A percentile compares a stretch with the other conserved stretches of the same genome.
Conservation (phyloP, 2,888 invertebrate species). For the Gastracanthus pulcherrimus region DNA sequence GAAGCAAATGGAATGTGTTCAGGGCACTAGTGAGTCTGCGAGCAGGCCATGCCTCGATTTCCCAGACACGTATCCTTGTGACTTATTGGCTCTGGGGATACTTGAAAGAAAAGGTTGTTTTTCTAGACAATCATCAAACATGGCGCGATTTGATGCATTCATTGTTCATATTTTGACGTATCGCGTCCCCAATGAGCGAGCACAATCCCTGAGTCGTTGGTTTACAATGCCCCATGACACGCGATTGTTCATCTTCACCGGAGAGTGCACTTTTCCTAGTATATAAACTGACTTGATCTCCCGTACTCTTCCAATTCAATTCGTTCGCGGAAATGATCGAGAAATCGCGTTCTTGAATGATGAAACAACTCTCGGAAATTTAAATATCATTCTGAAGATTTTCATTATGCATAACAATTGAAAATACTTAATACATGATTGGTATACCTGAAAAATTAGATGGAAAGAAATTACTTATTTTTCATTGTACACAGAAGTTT, state of each 20-base stretch:
- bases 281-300: not conserved
- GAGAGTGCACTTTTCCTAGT: not conserved
- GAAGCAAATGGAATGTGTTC: slow-evolving; percentile 73
- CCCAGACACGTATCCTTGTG: slow-evolving; percentile 72
- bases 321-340: not conserved
- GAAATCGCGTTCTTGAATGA: slow-evolving; percentile 19
- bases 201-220: slow-evolving; percentile 18
- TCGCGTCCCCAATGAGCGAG: slow-evolving; percentile 52
- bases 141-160: slow-evolving; percentile 70
- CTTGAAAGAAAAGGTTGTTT: slow-evolving; percentile 72
- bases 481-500: not conserved
- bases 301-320: slow-evolving; percentile 1
- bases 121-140: slow-evolving; percentile 72
- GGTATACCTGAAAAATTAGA: not conserved
- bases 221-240: not conserved
- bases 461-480: slow-evolving; percentile 30
- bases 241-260: slow-evolving; percentile 6
- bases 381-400: slow-evolving; percentile 4
- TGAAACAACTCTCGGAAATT: slow-evolving; percentile 9
- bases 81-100: slow-evolving; percentile 73
- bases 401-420: not conserved
- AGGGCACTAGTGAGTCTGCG: slow-evolving; percentile 73
- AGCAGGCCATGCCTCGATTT: slow-evolving; percentile 72
- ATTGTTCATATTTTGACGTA: slow-evolving; percentile 61
- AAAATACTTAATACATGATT: not conserved